A percentile compares a stretch with the other conserved stretches of the same genome.
Evolutionary conservation across 1,140 invertebrate species (phyloP).

Genomic region (Drosophila virilis): DNA sequence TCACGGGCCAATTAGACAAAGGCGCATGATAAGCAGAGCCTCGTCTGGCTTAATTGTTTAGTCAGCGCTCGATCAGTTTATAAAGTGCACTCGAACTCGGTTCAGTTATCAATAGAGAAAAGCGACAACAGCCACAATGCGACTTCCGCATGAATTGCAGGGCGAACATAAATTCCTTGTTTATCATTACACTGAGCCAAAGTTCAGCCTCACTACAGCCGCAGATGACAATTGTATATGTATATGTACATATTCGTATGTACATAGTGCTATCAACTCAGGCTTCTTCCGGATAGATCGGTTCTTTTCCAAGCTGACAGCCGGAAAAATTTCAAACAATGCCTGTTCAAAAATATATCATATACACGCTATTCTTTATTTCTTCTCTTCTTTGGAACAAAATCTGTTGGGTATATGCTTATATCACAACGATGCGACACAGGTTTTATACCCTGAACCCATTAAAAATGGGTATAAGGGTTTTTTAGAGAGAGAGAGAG

Average conservation of each 20-base stretch:
- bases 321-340: no score
- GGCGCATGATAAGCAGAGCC: constrained; percentile 33
- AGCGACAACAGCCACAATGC: neutral
- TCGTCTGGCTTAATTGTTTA: constrained; percentile 11
- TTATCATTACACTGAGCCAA: constrained; percentile 22
- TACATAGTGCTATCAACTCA: neutral
- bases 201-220: constrained; percentile 15
- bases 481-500: no score
- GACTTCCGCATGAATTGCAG: constrained; percentile 17
- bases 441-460: no score
- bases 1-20: constrained; percentile 21
- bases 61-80: constrained; percentile 10
- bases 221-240: constrained; percentile 17
- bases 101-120: constrained; percentile 4
- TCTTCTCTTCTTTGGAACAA: no score
- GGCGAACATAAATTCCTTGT: constrained; percentile 2
- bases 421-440: no score
- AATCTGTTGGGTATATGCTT: no score
- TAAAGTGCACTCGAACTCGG: constrained; percentile 20
- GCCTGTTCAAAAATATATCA: no score
- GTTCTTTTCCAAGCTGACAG: no score
- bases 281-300: no score
- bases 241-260: neutral
- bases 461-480: no score
- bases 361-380: no score